Base-by-base conservation (phyloP, 2,888 invertebrate genomes). In the Opisthograptis luteolata region DNA sequence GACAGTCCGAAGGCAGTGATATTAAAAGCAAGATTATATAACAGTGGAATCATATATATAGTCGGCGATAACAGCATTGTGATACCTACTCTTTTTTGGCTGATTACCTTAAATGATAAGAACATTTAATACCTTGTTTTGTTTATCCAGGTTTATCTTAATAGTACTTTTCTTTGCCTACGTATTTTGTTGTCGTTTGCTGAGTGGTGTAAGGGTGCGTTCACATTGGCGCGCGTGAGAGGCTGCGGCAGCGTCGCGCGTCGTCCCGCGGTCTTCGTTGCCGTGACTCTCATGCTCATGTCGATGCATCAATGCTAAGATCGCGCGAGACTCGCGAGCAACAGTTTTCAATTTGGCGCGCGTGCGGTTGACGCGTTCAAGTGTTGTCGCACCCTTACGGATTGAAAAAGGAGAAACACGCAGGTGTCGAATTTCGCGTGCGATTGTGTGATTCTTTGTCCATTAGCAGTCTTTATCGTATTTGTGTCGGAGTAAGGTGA, bases 11-110 rank as follows among this genome's bases (percentile, higher is more conserved):
- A 52, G 53, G 59, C 55, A 46, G 60, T 52, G 46, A 47, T 55
- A 49, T 44, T 37, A 42, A 55, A 55, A 62, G 53, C 55, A 52
- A 55, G 60, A 64, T 62, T n/a, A 52, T 60, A 61, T 62, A 62
- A 51, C 54, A 31, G 56, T 59, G 50, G 46, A 55, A 50, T 50
- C 52, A 60, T 34, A 60, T 35, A 56, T 50, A 58, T 60, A 58
- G 52, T 22, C 44, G 44, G 20, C 45, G 66, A 63, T 66, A 66
- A 55, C 49, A 52, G 5, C 27, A 36, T 30, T 45, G 17, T 41
- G 37, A 37, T 51, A 49, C 36, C 15, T n/a, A 24, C 48, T 48
- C 36, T 43, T 50, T 56, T 62, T 55, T 47, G 43, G 25, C 44
- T 50, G 59, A 60, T 61, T 48, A 55, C 54, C 59, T 25, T 47